A percentile compares a stretch with the other conserved stretches of the same genome.
Conservation (phyloP, 2,888 invertebrate species). For the Phorcus lineatus region DNA sequence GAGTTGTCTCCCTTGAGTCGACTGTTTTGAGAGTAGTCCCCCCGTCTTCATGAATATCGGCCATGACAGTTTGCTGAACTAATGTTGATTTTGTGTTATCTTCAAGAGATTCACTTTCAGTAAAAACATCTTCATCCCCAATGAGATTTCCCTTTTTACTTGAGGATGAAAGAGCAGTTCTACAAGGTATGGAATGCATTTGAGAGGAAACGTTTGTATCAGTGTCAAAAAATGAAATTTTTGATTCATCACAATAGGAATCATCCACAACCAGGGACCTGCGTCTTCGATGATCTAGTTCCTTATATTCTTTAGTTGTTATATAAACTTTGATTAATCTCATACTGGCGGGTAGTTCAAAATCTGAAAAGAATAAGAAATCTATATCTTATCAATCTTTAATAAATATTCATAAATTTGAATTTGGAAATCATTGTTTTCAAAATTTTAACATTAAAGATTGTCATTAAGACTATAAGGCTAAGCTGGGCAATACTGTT, state of each 20-base stretch:
- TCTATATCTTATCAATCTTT: neutral
- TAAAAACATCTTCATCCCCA: neutral
- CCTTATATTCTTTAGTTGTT: constrained; percentile 78
- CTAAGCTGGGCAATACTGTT: too few relatives aligned
- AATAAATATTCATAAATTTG: too few relatives aligned
- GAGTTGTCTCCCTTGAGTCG: neutral
- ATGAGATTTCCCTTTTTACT: neutral
- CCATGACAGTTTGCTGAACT: too few relatives aligned
- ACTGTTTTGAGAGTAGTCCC: neutral
- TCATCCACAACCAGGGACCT: neutral
- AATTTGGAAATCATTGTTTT: too few relatives aligned
- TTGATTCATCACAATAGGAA: too few relatives aligned
- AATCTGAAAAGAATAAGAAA: constrained; percentile 77
- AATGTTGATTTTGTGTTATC: too few relatives aligned
- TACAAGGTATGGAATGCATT: neutral
- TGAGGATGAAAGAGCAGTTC: neutral
- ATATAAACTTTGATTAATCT: constrained; percentile 88
- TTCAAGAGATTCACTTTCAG: neutral
- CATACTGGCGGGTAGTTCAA: constrained; percentile 87
- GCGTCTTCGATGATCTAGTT: neutral
- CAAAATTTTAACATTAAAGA: too few relatives aligned
- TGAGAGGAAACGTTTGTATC: too few relatives aligned
- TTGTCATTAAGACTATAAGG: too few relatives aligned
- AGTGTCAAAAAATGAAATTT: too few relatives aligned
- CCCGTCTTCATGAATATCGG: neutral